Evolutionary conservation across 2,888 invertebrate genomes (phyloP), one percentile per base, ranked within the genome.

Genomic region (Hirtodrosophila trivittata): DNA sequence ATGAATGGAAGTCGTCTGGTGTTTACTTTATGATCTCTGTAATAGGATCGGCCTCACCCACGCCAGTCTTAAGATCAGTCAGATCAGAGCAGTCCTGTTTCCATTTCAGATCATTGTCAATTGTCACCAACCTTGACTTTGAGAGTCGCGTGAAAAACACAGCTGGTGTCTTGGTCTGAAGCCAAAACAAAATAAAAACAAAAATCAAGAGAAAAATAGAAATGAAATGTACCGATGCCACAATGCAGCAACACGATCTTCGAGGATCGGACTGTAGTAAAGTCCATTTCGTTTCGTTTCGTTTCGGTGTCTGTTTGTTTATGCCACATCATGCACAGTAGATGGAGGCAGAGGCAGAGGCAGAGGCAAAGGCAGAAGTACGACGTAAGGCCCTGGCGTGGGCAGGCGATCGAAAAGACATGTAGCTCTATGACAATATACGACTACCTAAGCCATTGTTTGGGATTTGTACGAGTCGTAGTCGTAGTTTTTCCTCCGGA

Each of bases 261-360:
- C 25, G 32, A 47, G 56, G 49, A 66, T 63, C 50, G 56, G 18
- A n/a, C 25, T 16, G 33, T 21, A 21, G 18, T 21, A 21, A 21
- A 21, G 18, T 25, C 32, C 18, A 14, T 42, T 45, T 21, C 16
- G 45, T 32, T 55, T 21, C 12, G 51, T 39, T 37, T 26, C 37
- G 28, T 9, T 52, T 9, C 9, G 8, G 4, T 28, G 28, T 14
- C 8, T 66, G 56, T 72, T 84, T 86, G 65, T 84, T 86, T 82
- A 82, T 82, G 82, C 84, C 84, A 66, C 75, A 64, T 47, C 82
- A 84, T 59, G 81, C 51, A 43, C 54, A 30, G 35, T 35, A 43
- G 18, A n/a, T n/a, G n/a, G n/a, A n/a, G n/a, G n/a, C n/a, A n/a
- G n/a, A n/a, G n/a, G n/a, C n/a, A n/a, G n/a, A n/a, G n/a, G n/a